These are phyloP conservation scores for Lasioglossum pauxillum DNA, from an alignment of 2,888 invertebrate genomes.

Conservation along the genomic window DNA sequence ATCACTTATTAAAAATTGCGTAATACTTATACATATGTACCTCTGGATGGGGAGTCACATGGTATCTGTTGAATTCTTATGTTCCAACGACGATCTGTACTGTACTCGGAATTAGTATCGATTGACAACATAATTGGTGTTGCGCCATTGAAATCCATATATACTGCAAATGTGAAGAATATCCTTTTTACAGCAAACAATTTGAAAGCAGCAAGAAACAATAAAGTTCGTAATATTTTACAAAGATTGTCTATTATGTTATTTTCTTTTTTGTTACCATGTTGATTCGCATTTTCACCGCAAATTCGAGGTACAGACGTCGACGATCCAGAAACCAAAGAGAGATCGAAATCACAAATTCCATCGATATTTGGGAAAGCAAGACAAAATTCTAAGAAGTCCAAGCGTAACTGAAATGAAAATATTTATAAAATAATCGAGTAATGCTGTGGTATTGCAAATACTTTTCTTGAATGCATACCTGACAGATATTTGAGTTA, in stretches of 20 bases:
- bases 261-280: conserved; percentile 82
- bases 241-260: background rate
- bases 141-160: conserved; percentile 90
- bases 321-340: conserved; percentile 90
- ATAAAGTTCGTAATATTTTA: background rate
- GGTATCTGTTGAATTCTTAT: conserved; percentile 90
- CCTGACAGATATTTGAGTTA: conserved; percentile 89
- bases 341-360: conserved; percentile 89
- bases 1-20: background rate
- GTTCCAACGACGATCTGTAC: conserved; percentile 90
- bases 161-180: conserved; percentile 84
- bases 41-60: conserved; percentile 89
- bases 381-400: conserved; percentile 90
- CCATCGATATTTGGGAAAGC: conserved; percentile 91
- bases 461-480: conserved; percentile 75
- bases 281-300: conserved; percentile 93
- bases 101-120: conserved; percentile 87
- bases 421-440: conserved; percentile 69
- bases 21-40: conserved; percentile 84
- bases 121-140: conserved; percentile 89
- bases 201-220: background rate
- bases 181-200: background rate
- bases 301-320: conserved; percentile 90
- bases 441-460: background rate
- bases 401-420: conserved; percentile 88